A percentile compares a stretch with the other conserved stretches of the same genome.
Conservation (phyloP, 2,113 vertebrate genomes). For the Urocolius indicus region DNA sequence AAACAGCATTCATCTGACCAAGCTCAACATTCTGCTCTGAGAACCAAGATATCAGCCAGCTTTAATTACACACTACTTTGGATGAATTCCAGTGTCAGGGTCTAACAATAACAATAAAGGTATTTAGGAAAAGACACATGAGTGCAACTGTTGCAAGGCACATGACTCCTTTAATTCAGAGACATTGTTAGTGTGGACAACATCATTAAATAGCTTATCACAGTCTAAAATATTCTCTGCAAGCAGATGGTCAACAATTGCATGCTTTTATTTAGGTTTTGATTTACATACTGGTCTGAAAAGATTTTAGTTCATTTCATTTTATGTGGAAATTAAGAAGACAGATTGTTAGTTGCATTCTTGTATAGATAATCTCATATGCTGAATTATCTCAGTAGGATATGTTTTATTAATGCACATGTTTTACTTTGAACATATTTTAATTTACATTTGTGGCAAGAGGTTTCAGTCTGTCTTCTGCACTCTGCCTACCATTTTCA, state of each 20-base stretch:
- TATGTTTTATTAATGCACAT: constrained; percentile 20
- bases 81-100: neutral
- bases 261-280: constrained; percentile 21
- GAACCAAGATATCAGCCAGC: neutral
- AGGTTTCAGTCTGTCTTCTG: neutral
- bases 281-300: constrained; percentile 9
- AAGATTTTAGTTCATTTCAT: neutral
- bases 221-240: neutral
- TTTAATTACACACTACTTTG: neutral
- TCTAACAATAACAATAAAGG: neutral
- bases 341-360: neutral
- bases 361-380: neutral
- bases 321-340: neutral
- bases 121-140: neutral
- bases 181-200: neutral
- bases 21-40: neutral
- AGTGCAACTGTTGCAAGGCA: neutral
- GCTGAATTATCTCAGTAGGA: neutral
- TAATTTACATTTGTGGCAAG: neutral
- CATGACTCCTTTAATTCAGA: neutral
- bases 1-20: neutral
- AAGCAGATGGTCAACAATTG: constrained; percentile 26
- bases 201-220: constrained; percentile 9
- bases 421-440: constrained; percentile 15
- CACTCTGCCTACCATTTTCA: neutral